phyloP scores from a whole-genome alignment of 2,888 invertebrate genomes.

The Tanaodytes sp. region DNA sequence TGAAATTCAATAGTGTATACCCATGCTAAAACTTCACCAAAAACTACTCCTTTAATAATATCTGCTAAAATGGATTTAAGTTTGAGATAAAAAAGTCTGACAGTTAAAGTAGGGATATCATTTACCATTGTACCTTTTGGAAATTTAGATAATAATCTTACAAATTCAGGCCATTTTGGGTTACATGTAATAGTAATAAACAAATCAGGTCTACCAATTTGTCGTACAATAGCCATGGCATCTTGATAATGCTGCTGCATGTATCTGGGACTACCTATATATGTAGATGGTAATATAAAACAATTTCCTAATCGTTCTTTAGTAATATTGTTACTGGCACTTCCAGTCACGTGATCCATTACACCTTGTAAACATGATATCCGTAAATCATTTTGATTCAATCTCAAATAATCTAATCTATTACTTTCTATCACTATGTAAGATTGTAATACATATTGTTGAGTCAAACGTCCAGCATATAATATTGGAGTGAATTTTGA shows the following conservation, averaged over 20 bases:
- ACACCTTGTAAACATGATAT: slow-evolving; percentile 2
- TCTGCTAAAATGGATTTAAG: not conserved
- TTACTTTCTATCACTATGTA: slow-evolving; percentile 3
- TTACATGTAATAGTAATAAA: too few species aligned
- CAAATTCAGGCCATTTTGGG: too few species aligned
- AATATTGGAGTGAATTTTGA: slow-evolving; percentile 25
- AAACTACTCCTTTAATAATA: not conserved
- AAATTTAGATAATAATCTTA: not conserved
- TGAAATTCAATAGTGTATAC: too few species aligned
- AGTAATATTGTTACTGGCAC: not conserved
- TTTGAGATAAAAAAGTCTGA: too few species aligned
- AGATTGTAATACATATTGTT: too few species aligned
- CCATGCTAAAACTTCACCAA: not conserved
- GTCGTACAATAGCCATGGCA: too few species aligned
- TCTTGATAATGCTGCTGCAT: slow-evolving; percentile 19
- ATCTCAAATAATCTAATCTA: slow-evolving; percentile 8
- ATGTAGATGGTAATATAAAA: slow-evolving; percentile 1
- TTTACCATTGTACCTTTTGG: too few species aligned
- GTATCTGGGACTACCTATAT: too few species aligned
- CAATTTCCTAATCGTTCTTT: slow-evolving; percentile 1
- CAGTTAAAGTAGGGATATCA: not conserved
- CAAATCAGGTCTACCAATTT: too few species aligned
- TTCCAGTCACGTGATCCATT: slow-evolving; percentile 7
- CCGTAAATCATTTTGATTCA: slow-evolving; percentile 4
- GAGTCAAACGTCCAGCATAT: too few species aligned